A percentile compares a stretch with the other conserved stretches of the same genome.
phyloP scores from a whole-genome alignment of 2,888 invertebrate species.

The Eledona agricola region DNA sequence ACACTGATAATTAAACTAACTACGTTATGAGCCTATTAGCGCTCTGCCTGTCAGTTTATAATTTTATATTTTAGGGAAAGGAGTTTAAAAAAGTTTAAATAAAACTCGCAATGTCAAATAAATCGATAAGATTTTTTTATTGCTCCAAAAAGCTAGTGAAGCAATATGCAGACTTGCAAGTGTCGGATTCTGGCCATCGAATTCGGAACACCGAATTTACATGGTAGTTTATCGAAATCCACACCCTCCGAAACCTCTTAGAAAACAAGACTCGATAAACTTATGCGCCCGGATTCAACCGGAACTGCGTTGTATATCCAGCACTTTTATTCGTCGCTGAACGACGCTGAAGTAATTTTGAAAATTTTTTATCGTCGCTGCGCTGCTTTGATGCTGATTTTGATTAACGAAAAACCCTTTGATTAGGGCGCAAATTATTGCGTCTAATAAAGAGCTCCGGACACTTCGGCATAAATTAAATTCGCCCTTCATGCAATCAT shows the following conservation, averaged over 20 bases:
- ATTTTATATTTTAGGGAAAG: no score
- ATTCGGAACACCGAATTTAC: constrained; percentile 46
- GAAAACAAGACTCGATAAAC: constrained; percentile 43
- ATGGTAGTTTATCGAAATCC: constrained; percentile 49
- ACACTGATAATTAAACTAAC: no score
- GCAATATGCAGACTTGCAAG: no score
- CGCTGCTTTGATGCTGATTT: constrained; percentile 28
- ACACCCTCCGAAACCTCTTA: constrained; percentile 41
- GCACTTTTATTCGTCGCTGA: constrained; percentile 31
- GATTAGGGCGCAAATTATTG: constrained; percentile 22
- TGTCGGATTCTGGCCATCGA: constrained; percentile 40
- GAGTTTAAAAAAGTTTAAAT: no score
- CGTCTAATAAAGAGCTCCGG: constrained; percentile 21
- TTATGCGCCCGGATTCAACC: constrained; percentile 39
- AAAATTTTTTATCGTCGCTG: constrained; percentile 22
- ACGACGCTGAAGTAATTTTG: constrained; percentile 10
- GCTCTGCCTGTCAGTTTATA: no score
- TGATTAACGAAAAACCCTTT: constrained; percentile 23
- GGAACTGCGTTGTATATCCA: constrained; percentile 38
- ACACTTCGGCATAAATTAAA: constrained; percentile 13
- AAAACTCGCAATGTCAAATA: constrained; percentile 37
- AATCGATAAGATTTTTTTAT: no score
- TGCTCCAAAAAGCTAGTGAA: no score
- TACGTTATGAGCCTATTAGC: no score
- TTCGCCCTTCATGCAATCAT: no score